phyloP scores from a whole-genome alignment of 2,888 invertebrate genomes.

The Rhagonycha fulva region DNA sequence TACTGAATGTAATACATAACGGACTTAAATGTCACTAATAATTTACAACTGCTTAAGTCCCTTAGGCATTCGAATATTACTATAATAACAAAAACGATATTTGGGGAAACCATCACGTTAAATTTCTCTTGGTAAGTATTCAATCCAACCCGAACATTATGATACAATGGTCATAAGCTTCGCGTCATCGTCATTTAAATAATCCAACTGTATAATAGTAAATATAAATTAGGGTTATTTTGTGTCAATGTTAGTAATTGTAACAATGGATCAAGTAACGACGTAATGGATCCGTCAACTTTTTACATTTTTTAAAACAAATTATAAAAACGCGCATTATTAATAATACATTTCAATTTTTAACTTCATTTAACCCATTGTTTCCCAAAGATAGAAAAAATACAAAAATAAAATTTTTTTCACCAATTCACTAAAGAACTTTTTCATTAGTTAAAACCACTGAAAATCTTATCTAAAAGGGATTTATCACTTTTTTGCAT shows the following conservation, averaged over 20 bases:
- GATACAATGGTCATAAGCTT: conserved; percentile 24
- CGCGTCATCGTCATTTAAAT: conserved; percentile 27
- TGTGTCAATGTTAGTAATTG: conserved; percentile 14
- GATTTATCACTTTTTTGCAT: no score
- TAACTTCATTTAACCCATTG: no score
- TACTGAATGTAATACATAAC: conserved; percentile 4
- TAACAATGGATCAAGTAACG: conserved; percentile 15
- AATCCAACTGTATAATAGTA: conserved; percentile 21
- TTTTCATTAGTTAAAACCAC: no score
- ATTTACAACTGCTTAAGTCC: conserved; percentile 3
- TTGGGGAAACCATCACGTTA: conserved; percentile 22
- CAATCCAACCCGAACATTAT: conserved; percentile 19
- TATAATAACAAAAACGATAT: conserved; percentile 14
- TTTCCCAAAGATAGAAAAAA: no score
- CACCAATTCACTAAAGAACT: no score
- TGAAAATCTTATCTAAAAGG: no score
- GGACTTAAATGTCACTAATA: conserved; percentile 4
- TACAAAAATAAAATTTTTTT: no score
- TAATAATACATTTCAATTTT: no score
- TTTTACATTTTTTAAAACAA: neutral
- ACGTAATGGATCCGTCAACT: conserved; percentile 5
- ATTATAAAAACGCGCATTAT: neutral
- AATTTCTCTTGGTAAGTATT: conserved; percentile 21
- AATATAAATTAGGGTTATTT: conserved; percentile 22
- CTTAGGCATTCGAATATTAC: conserved; percentile 1